Evolutionary conservation across 2,888 invertebrate genomes (phyloP), one percentile per base, ranked within the genome.

Genomic region (Ophion slaviceki): DNA sequence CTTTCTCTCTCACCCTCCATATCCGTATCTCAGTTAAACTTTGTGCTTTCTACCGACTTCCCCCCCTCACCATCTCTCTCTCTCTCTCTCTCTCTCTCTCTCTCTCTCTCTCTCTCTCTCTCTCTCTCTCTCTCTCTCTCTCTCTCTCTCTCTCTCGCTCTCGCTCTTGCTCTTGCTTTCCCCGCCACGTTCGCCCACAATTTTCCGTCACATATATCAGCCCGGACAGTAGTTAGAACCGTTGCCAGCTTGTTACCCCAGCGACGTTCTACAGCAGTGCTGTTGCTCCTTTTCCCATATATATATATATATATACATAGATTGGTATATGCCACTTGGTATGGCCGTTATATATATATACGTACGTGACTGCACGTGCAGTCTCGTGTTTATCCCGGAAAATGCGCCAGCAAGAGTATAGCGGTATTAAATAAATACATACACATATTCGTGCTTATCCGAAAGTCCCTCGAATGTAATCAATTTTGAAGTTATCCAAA

Each of bases 201-300:
- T 93, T 94, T 94, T 93, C 93, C 93, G 93, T 93, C 93, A 93
- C 94, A 93, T 93, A 93, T 92, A 93, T 94, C 94, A 93, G 89
- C 88, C 89, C 87, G 90, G 93, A 92, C 93, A 92, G 93, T 93
- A 93, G 93, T 93, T 93, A 92, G 92, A 93, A 92, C 86, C 92
- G 90, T 90, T 93, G 94, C 92, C 93, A 93, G 94, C 94, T 94
- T 93, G 94, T 94, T 94, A 94, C 92, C 92, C 86, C 85, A 80
- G 79, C 80, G 82, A 82, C 82, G 84, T 85, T 81, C 84, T 67
- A 83, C 85, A 70, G 80, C 76, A 67, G 62, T 68, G 82, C 64
- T 81, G 82, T 84, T 80, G 80, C 74, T 74, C 74, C 80, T 80
- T 80, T 80, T 78, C 71, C 72, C 62, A 64, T 62, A 75, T 67